Evolutionary conservation across 2,888 invertebrate genomes (phyloP).

Genomic region (Machimus atricapillus): DNA sequence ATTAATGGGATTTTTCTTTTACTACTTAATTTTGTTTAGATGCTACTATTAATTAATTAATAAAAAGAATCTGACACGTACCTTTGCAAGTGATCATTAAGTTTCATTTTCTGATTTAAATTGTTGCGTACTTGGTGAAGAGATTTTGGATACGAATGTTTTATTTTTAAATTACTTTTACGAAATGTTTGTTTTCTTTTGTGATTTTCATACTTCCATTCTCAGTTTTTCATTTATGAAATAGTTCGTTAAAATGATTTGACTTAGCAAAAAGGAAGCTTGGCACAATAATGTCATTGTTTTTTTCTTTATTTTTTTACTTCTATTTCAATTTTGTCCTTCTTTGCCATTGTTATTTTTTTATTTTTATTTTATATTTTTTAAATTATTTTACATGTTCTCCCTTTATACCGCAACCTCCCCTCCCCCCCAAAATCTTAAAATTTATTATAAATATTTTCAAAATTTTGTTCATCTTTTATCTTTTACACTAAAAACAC

Average conservation of each 20-base stretch:
- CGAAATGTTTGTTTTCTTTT: neutral
- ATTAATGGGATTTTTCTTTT: too few species aligned
- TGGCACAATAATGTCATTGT: conserved; percentile 32
- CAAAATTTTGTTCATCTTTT: neutral
- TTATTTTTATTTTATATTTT: too few species aligned
- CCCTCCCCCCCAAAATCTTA: neutral
- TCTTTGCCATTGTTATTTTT: too few species aligned
- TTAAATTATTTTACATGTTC: too few species aligned
- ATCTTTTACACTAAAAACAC: neutral
- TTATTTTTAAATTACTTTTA: neutral
- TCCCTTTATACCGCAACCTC: neutral
- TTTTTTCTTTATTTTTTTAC: neutral
- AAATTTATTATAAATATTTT: conserved; percentile 24
- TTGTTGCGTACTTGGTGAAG: too few species aligned
- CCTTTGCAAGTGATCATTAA: neutral
- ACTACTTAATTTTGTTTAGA: too few species aligned
- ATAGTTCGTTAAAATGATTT: neutral
- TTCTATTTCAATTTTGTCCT: neutral
- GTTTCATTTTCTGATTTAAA: too few species aligned
- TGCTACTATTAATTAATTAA: too few species aligned
- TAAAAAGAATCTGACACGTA: neutral
- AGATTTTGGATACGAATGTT: too few species aligned
- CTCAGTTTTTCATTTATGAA: neutral
- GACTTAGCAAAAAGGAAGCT: conserved; percentile 32
- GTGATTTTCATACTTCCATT: neutral